A percentile compares a stretch with the other conserved stretches of the same genome.
Evolutionary conservation across 2,888 invertebrate species (phyloP).

Genomic region (Drosophila subquinaria): DNA sequence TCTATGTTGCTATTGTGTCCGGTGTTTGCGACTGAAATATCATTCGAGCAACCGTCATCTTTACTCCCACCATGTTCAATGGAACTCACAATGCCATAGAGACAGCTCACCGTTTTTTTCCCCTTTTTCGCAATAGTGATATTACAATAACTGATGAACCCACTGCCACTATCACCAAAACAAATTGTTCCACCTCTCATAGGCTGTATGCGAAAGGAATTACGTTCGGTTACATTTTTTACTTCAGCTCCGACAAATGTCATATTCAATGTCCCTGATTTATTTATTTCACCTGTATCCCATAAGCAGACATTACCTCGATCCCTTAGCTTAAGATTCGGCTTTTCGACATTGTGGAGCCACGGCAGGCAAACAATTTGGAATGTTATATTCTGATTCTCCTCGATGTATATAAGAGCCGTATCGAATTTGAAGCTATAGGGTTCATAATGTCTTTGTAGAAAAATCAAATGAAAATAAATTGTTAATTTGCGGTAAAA

Average conservation of each 20-base stretch:
- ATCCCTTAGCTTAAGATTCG: fast-evolving
- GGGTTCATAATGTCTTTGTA: neutral
- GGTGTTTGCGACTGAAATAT: neutral
- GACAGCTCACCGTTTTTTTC: neutral
- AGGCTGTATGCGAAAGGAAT: too few species aligned
- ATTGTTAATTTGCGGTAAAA: neutral
- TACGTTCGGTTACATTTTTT: fast-evolving
- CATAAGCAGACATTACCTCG: neutral
- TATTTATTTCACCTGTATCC: neutral
- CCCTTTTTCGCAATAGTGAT: fast-evolving
- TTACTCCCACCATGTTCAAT: fast-evolving
- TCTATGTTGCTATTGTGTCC: fast-evolving
- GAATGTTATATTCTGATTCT: neutral
- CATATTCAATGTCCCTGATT: neutral
- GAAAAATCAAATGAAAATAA: neutral
- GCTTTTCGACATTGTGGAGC: neutral
- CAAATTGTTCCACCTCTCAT: fast-evolving
- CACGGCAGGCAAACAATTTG: slow-evolving; percentile 23
- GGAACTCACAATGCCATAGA: slow-evolving; percentile 28
- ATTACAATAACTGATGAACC: neutral
- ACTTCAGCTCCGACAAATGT: fast-evolving
- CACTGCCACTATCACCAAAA: slow-evolving; percentile 39
- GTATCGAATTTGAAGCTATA: neutral
- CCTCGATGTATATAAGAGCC: neutral
- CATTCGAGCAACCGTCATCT: fast-evolving